These are phyloP conservation scores for Schizaphis graminum DNA, from an alignment of 2,888 invertebrate species.

Conservation along the genomic window DNA sequence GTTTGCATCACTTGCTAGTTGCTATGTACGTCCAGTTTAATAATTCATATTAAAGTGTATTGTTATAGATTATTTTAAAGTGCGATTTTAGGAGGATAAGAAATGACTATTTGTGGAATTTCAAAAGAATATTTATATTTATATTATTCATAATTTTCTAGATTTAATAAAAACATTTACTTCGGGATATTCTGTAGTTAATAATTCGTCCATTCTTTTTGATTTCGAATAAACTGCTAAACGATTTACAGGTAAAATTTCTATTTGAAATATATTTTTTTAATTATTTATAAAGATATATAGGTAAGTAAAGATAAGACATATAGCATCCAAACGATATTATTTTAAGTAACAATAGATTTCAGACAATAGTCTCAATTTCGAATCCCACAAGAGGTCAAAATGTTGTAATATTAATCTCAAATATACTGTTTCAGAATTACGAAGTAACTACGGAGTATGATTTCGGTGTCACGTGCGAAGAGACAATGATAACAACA, in stretches of 20 bases:
- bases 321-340: not conserved
- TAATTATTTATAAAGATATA: not conserved
- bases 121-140: not conserved
- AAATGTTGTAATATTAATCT: constrained; percentile 9
- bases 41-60: not conserved
- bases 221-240: not conserved
- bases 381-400: not conserved
- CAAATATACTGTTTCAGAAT: constrained; percentile 1
- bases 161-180: not conserved
- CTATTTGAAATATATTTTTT: not conserved
- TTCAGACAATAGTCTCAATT: constrained; percentile 9
- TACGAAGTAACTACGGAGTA: not conserved
- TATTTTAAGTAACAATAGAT: constrained; percentile 2
- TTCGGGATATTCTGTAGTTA: not conserved
- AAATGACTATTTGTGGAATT: not conserved
- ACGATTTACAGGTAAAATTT: not conserved
- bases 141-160: not conserved
- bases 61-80: not conserved
- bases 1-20: not conserved
- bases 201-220: not conserved
- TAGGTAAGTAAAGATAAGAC: not conserved
- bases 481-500: constrained; percentile 25
- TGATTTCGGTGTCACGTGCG: not conserved
- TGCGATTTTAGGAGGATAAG: not conserved
- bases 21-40: not conserved